phyloP scores from a whole-genome alignment of 2,113 vertebrate species.

The Jaculus jaculus region DNA sequence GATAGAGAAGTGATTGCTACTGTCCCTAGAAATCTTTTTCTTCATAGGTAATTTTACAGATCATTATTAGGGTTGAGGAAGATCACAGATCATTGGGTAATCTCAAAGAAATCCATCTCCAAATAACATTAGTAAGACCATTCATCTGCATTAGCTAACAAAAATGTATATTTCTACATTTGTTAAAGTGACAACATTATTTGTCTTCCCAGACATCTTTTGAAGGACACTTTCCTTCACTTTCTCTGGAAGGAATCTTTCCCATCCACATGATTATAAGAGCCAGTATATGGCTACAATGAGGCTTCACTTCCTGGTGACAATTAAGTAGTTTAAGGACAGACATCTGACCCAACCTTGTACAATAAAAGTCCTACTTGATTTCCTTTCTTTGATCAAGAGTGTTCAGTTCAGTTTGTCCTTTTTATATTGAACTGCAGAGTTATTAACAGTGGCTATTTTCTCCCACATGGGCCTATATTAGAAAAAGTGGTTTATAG shows the following conservation, averaged over 20 bases:
- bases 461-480: neutral
- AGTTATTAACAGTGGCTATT: neutral
- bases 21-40: neutral
- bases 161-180: neutral
- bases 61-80: neutral
- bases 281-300: neutral
- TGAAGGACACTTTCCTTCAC: neutral
- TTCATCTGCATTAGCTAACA: neutral
- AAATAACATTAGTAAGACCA: neutral
- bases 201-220: neutral
- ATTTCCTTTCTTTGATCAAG: neutral
- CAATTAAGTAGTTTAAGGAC: conserved; percentile 4
- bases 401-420: neutral
- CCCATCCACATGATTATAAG: neutral
- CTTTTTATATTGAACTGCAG: neutral
- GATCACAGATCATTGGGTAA: neutral
- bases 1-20: neutral
- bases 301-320: neutral
- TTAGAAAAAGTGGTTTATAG: conserved; percentile 11
- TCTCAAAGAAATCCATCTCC: neutral
- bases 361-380: neutral
- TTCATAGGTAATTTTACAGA: neutral
- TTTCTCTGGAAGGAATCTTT: conserved; percentile 17
- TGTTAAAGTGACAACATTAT: conserved; percentile 31
- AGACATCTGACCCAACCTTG: neutral